Percentiles rank a stretch among this genome's conserved stretches.
Evolutionary conservation across 2,113 vertebrate genomes (phyloP).

Genomic region (Spilogale gracilis): DNA sequence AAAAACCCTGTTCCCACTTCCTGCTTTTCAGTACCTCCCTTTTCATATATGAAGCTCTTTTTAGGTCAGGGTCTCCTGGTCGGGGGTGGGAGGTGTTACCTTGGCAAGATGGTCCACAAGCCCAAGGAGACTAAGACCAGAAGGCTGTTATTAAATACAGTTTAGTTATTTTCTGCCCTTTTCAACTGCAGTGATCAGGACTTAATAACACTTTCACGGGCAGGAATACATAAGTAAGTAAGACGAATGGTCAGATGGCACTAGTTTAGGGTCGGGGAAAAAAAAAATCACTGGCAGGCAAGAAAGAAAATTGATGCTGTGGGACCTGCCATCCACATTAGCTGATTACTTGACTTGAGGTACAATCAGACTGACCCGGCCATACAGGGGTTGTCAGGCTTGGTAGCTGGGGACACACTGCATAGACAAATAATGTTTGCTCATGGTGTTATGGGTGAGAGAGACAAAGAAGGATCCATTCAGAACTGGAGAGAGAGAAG

Average conservation of each 20-base stretch:
- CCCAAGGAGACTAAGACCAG: not conserved
- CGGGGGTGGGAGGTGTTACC: too few relatives aligned
- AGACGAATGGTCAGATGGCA: not conserved
- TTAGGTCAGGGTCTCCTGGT: not conserved
- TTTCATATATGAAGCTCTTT: not conserved
- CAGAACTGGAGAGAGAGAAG: not conserved
- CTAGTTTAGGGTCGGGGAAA: not conserved
- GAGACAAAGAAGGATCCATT: not conserved
- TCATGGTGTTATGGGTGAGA: not conserved
- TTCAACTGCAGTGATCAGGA: not conserved
- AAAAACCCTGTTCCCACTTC: not conserved
- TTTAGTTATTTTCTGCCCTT: not conserved
- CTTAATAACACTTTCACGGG: fast-evolving
- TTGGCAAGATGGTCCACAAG: not conserved
- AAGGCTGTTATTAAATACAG: not conserved
- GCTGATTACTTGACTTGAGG: not conserved
- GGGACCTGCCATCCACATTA: not conserved
- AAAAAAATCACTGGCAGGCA: not conserved
- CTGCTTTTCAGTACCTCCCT: not conserved
- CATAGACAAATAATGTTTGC: not conserved
- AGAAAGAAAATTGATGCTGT: not conserved
- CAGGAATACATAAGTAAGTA: not conserved
- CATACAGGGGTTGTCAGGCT: too few relatives aligned
- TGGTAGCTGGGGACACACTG: not conserved
- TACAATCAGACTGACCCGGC: not conserved